Base-by-base conservation (phyloP, 2,113 vertebrate genomes). In the Garra rufa region DNA sequence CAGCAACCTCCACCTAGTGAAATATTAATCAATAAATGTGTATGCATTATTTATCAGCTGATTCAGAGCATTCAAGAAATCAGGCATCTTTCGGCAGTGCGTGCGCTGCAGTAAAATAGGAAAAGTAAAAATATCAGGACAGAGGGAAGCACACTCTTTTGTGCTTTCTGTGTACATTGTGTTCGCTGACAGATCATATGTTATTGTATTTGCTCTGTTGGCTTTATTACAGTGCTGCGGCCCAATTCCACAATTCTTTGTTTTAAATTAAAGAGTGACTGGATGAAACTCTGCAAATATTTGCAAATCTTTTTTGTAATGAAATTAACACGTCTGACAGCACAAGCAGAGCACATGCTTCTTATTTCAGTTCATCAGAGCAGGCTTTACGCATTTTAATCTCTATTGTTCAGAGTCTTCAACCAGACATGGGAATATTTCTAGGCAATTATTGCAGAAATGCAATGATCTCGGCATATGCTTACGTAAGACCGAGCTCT, bases 11-110 rank as follows among this genome's bases (percentile, higher is more conserved):
- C 83, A 89, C 65, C 69, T 75, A 10, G 71, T 89, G 87, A 61
- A 87, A 84, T 85, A 87, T 90, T 85, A 84, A 93, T 93, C 92
- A 89, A 90, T 92, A 91, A 87, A 76, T 88, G 34, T 41, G 63
- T 71, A 57, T 90, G 59, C 83, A 90, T 93, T 90, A 92, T 92
- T 93, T 87, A 92, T 85, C 10, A 28, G 17, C 80, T 85, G 87
- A 84, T 82, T 82, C 73, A 46, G 61, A 78, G 84, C 57, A 74
- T 65, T 89, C 75, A 84, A 74, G 78, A 24, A 81, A 55, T 50
- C 65, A n/a, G 46, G 21, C 28, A 14, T 81, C 44, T 52, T 69
- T 81, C 59, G 11, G 79, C 3, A 13, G 19, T 41, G 48, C 21
- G 19, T 81, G 79, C 21, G 44, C 79, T 52, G 63, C 28, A 24